Evolutionary conservation across 1,140 invertebrate species (phyloP).

Genomic region (Aphelinus atriplicis): DNA sequence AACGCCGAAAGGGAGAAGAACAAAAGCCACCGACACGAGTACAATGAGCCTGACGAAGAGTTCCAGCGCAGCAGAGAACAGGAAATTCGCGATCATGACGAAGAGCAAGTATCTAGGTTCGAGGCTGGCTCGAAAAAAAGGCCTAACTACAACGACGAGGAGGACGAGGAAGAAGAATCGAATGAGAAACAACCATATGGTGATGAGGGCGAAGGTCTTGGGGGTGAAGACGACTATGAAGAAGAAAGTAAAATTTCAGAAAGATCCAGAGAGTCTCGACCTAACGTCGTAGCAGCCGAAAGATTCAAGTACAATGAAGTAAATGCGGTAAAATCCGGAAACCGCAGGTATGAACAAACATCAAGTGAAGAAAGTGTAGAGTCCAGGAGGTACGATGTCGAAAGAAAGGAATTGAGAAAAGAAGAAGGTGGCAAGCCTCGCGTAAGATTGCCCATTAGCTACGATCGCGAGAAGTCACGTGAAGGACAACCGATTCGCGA

Average conservation of each 20-base stretch:
- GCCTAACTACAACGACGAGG: slow-evolving; percentile 28
- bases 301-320: neutral
- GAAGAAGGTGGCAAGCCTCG: neutral
- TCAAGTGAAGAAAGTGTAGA: slow-evolving; percentile 42
- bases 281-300: neutral
- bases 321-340: slow-evolving; percentile 37
- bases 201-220: neutral
- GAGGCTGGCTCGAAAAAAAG: slow-evolving; percentile 27
- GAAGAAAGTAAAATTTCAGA: slow-evolving; percentile 11
- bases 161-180: slow-evolving; percentile 18
- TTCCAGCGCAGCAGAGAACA: slow-evolving; percentile 30
- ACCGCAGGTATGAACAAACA: slow-evolving; percentile 47
- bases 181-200: slow-evolving; percentile 17
- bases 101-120: slow-evolving; percentile 7
- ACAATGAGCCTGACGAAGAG: neutral
- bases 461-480: slow-evolving; percentile 9
- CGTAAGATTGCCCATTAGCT: slow-evolving; percentile 11
- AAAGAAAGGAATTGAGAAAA: neutral
- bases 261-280: neutral
- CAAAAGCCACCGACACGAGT: slow-evolving; percentile 1
- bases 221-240: neutral
- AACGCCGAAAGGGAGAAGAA: slow-evolving; percentile 17
- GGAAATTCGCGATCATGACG: slow-evolving; percentile 24
- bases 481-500: slow-evolving; percentile 39
- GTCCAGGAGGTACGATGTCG: neutral